Base-by-base conservation (phyloP, 2,888 invertebrate genomes). In the Ectemnius continuus region DNA sequence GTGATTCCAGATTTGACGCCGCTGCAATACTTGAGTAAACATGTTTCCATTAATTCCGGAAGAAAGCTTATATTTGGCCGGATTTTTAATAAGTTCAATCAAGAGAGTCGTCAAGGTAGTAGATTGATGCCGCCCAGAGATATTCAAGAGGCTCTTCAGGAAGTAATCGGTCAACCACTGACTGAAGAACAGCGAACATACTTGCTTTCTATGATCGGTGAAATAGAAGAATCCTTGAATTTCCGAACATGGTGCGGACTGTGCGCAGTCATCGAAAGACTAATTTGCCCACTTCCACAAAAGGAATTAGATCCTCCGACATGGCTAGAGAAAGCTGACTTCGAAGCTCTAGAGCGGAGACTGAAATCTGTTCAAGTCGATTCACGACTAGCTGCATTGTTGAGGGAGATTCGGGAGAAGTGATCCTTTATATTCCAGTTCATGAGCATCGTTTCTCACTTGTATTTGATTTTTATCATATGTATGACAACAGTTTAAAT, bases 231-330 rank as follows among this genome's bases (percentile, higher is more conserved):
- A 28, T 90, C 92, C 0, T 86, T 95, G 59, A 94, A 94, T 85
- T 96, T 95, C 88, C 93, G 95, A 23, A 94, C 94, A 0, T 97
- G 96, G 94, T 95, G 96, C 85, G 96, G 96, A 0, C 91, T 97
- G 48, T 95, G 95, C 79, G 96, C 96, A 0, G 92, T 95, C 67
- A 94, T 95, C 77, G 97, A 97, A 89, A 92, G 97, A 65, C 91
- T 95, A 82, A 92, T 94, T 60, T 94, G 94, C 56, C 91, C 93
- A 0, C 91, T 94, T 45, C 93, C 93, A 23, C 85, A 92, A 5
- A 92, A 93, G 76, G 93, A 93, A 1, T 90, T 91, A 20, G 96
- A 96, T 91, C 95, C 95, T 0, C 94, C 89, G 1, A 70, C 80
- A 0, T 90, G 89, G 89, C 84, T 90, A 26, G 91, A 91, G 66